These are phyloP conservation scores for Lacerta bilineata DNA, from an alignment of 2,797 vertebrate genomes.

Conservation along the genomic window DNA sequence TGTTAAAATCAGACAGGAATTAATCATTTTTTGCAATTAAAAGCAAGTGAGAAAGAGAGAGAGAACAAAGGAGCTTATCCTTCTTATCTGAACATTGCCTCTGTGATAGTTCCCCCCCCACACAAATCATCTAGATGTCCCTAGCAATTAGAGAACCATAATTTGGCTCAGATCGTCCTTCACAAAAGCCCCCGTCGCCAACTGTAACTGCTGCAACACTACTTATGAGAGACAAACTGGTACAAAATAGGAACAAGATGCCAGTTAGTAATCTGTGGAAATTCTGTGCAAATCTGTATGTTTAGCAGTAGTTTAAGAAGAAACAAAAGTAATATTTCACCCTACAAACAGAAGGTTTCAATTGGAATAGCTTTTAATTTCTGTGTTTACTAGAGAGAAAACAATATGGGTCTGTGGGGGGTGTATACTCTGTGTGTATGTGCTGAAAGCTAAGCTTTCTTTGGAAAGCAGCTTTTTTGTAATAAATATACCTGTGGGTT, in stretches of 20 bases:
- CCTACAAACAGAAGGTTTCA: slow-evolving; percentile 4
- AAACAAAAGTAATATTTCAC: not conserved
- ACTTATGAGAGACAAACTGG: not conserved
- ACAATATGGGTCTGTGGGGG: not conserved
- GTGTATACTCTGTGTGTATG: not conserved
- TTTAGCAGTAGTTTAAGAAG: too few species aligned
- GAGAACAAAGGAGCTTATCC: not conserved
- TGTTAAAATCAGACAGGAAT: not conserved
- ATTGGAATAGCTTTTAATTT: not conserved
- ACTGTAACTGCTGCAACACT: not conserved
- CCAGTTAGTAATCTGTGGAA: not conserved
- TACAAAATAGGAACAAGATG: not conserved
- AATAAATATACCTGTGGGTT: not conserved
- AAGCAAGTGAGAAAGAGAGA: too few species aligned
- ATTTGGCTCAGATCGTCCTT: not conserved
- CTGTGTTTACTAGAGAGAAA: not conserved
- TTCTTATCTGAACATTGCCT: not conserved
- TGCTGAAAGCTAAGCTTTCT: slow-evolving; percentile 16
- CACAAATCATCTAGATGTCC: not conserved
- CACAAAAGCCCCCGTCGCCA: not conserved
- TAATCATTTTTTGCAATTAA: not conserved
- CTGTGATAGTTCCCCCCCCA: not conserved
- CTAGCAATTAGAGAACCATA: not conserved
- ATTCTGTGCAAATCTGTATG: not conserved
- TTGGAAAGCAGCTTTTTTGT: not conserved